Evolutionary conservation across 2,797 vertebrate species (phyloP).

Genomic region (Phalloptychus januarius): DNA sequence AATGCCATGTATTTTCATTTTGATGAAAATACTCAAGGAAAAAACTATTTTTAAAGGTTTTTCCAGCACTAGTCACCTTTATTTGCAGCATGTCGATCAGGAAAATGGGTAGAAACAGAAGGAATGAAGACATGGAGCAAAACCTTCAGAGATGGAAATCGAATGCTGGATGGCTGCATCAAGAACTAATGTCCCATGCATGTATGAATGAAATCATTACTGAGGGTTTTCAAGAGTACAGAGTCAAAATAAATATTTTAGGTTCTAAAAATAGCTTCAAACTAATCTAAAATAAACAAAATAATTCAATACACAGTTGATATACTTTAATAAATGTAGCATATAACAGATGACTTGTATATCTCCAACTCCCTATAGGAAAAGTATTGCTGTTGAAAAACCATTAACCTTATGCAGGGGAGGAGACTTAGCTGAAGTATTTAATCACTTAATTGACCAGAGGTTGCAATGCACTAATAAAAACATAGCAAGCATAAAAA

Average conservation of each 20-base stretch:
- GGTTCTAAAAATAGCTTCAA: neutral
- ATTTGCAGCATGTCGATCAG: no score
- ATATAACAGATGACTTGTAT: neutral
- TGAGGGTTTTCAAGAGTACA: neutral
- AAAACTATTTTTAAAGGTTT: no score
- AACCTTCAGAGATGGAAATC: no score
- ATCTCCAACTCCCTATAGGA: neutral
- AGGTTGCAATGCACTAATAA: conserved; percentile 5
- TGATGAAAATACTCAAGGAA: no score
- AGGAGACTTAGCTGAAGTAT: neutral
- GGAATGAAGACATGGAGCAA: no score
- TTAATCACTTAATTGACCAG: neutral
- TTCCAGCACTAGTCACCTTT: no score
- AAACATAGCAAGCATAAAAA: conserved; percentile 3
- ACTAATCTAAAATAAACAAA: neutral
- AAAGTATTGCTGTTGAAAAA: conserved; percentile 1
- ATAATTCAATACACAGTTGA: neutral
- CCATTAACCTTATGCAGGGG: neutral
- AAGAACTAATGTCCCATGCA: neutral
- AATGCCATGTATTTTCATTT: no score
- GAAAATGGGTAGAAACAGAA: no score
- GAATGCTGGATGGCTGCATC: no score
- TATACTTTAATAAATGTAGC: neutral
- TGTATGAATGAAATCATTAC: neutral
- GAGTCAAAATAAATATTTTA: neutral